A percentile compares a stretch with the other conserved stretches of the same genome.
Evolutionary conservation across 2,888 invertebrate genomes (phyloP).

Genomic region (Prionchulus punctatus): DNA sequence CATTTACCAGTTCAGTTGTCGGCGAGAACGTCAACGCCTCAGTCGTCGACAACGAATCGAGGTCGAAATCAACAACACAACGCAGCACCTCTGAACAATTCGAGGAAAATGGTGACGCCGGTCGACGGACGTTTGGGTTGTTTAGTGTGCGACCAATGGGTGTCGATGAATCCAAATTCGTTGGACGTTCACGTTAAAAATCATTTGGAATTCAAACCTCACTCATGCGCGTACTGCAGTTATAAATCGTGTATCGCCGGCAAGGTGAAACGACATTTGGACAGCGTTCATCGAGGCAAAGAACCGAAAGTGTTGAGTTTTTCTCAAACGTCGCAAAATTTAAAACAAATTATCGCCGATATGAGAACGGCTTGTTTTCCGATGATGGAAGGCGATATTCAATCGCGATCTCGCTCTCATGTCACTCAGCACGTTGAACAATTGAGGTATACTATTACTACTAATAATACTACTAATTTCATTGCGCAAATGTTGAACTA

Average conservation of each 20-base stretch:
- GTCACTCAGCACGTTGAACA: not conserved
- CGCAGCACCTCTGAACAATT: too few relatives aligned
- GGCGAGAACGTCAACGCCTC: too few relatives aligned
- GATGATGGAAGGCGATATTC: not conserved
- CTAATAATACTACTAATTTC: too few relatives aligned
- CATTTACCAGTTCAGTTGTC: too few relatives aligned
- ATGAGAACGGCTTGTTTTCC: constrained; percentile 9
- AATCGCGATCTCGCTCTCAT: not conserved
- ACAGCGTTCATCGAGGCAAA: constrained; percentile 10
- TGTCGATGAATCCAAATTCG: constrained; percentile 10
- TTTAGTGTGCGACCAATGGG: constrained; percentile 7
- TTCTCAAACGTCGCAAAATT: not conserved
- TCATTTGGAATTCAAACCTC: constrained; percentile 13
- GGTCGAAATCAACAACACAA: too few relatives aligned
- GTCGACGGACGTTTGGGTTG: constrained; percentile 5
- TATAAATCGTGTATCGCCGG: constrained; percentile 11
- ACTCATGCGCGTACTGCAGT: constrained; percentile 10
- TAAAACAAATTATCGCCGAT: constrained; percentile 6
- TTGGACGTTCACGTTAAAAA: constrained; percentile 13
- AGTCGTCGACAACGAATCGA: too few relatives aligned
- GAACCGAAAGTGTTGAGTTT: not conserved
- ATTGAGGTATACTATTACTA: too few relatives aligned
- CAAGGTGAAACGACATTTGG: constrained; percentile 13
- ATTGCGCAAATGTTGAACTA: too few relatives aligned
- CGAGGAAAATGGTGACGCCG: not conserved